Evolutionary conservation across 2,888 invertebrate species (phyloP).

Genomic region (Lasioglossum pauxillum): DNA sequence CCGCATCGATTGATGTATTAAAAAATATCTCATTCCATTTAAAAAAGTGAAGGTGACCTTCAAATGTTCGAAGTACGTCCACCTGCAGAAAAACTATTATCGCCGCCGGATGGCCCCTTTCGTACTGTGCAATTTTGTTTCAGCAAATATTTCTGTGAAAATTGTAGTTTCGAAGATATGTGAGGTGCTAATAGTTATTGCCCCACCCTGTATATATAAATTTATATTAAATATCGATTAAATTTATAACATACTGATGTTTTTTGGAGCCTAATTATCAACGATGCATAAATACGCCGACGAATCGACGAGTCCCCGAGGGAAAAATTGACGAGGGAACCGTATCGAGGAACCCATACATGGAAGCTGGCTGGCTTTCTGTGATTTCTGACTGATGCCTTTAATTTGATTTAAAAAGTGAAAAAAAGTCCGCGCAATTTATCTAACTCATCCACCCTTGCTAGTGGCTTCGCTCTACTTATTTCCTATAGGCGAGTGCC

Average conservation of each 20-base stretch:
- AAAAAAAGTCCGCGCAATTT: background rate
- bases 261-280: background rate
- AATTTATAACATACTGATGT: background rate
- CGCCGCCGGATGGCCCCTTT: too few relatives aligned
- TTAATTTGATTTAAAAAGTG: background rate
- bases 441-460: background rate
- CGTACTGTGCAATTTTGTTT: too few relatives aligned
- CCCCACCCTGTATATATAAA: too few relatives aligned
- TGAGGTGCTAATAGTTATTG: too few relatives aligned
- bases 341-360: background rate
- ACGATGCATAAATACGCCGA: conserved; percentile 9
- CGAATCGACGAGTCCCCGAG: conserved; percentile 17
- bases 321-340: conserved; percentile 12
- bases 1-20: too few relatives aligned
- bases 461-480: background rate
- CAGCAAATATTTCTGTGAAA: too few relatives aligned
- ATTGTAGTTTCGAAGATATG: too few relatives aligned
- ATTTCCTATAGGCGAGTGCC: background rate
- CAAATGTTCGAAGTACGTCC: too few relatives aligned
- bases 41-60: too few relatives aligned
- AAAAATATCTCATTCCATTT: too few relatives aligned
- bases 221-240: background rate
- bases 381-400: background rate
- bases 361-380: background rate
- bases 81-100: too few relatives aligned